phyloP scores from a whole-genome alignment of 2,797 vertebrate species.

The Anabas testudineus region DNA sequence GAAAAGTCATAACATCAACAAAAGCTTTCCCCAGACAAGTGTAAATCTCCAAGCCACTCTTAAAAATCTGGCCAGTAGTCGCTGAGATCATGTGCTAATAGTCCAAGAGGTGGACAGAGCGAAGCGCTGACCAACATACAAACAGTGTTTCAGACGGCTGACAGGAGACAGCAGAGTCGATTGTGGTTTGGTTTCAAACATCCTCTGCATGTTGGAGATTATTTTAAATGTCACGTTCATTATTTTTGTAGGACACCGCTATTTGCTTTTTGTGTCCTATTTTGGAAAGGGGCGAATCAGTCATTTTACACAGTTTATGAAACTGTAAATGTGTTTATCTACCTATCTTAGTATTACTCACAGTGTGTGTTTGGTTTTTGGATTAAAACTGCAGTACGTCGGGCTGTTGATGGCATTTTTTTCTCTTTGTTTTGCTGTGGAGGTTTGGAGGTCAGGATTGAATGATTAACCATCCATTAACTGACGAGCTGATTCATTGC shows the following conservation, averaged over 20 bases:
- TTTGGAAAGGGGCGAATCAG: not conserved
- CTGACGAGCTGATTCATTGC: conserved; percentile 52
- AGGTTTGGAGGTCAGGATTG: conserved; percentile 61
- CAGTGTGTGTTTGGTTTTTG: conserved; percentile 50
- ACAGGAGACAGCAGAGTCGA: conserved; percentile 13
- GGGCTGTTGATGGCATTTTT: conserved; percentile 52
- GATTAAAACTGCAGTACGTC: conserved; percentile 56
- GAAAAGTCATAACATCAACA: not conserved
- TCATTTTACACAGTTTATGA: conserved; percentile 36
- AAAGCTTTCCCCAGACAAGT: not conserved
- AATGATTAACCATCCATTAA: conserved; percentile 71
- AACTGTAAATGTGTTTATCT: conserved; percentile 56
- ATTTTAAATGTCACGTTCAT: not conserved
- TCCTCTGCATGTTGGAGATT: not conserved
- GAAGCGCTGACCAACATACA: conserved; percentile 5
- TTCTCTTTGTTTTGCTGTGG: conserved; percentile 55
- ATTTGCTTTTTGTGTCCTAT: not conserved
- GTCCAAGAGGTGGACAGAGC: not conserved
- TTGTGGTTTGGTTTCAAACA: conserved; percentile 3
- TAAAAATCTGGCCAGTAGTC: not conserved
- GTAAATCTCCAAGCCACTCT: not conserved
- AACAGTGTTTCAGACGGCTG: not conserved
- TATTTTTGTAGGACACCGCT: not conserved
- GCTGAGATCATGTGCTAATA: not conserved
- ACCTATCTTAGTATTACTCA: conserved; percentile 31